Percentiles rank a stretch among this genome's conserved stretches.
Conservation (phyloP, 2,888 invertebrate species). For the Malthinus seriepunctatus region DNA sequence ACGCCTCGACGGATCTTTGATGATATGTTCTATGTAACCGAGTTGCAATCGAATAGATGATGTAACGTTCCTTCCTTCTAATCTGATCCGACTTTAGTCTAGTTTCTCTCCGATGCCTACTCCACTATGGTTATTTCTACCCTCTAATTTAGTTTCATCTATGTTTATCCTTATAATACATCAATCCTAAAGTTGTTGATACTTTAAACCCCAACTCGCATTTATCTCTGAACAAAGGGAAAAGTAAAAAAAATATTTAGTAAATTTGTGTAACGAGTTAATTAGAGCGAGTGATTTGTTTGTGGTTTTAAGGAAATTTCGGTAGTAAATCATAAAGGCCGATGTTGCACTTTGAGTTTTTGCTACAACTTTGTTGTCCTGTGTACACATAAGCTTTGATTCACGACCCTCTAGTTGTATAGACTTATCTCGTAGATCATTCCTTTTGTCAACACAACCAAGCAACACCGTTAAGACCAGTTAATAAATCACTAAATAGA, state of each 20-base stretch:
- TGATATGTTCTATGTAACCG: conserved; percentile 32
- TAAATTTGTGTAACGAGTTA: too few species aligned
- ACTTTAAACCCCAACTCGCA: too few species aligned
- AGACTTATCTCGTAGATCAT: conserved; percentile 35
- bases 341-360: conserved; percentile 14
- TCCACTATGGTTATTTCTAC: conserved; percentile 16
- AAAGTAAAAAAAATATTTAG: too few species aligned
- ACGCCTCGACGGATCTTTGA: conserved; percentile 34
- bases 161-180: conserved; percentile 25
- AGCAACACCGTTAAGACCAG: conserved; percentile 38
- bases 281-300: background rate
- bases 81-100: conserved; percentile 28
- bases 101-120: conserved; percentile 14
- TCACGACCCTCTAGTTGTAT: conserved; percentile 36
- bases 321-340: conserved; percentile 11
- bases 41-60: conserved; percentile 33
- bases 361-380: conserved; percentile 34
- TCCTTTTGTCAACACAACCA: conserved; percentile 32
- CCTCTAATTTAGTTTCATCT: conserved; percentile 25
- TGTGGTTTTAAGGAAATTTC: background rate
- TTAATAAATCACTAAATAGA: conserved; percentile 46
- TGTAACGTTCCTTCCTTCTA: conserved; percentile 29
- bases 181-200: conserved; percentile 5
- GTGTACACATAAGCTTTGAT: conserved; percentile 42
- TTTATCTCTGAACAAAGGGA: too few species aligned